phyloP scores from a whole-genome alignment of 53 echinoderm and acorn worm species.

The Antedon mediterranea region DNA sequence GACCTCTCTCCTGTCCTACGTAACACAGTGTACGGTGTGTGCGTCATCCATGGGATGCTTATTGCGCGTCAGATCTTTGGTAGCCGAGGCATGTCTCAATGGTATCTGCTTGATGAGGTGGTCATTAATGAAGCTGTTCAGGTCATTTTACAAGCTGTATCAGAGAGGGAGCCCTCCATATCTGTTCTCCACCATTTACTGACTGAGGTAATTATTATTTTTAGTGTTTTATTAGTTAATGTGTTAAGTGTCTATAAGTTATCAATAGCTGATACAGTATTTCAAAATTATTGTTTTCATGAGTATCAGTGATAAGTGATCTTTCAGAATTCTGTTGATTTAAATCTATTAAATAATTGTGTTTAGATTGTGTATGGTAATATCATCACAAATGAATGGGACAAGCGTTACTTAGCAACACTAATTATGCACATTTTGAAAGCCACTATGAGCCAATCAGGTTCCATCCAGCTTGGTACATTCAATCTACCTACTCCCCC shows the following conservation, averaged over 20 bases:
- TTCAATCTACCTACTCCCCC: conserved; percentile 68
- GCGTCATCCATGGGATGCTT: conserved; percentile 63
- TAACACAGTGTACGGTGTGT: conserved; percentile 42
- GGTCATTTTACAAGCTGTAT: conserved; percentile 46
- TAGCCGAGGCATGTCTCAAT: conserved; percentile 54
- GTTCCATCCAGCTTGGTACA: conserved; percentile 40
- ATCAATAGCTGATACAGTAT: no score
- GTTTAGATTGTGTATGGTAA: conserved; percentile 74
- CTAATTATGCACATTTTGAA: conserved; percentile 40
- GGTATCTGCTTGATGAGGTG: conserved; percentile 50
- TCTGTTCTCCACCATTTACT: conserved; percentile 32
- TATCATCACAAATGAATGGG: conserved; percentile 66
- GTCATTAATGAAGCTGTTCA: conserved; percentile 59
- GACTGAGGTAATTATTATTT: conserved; percentile 59
- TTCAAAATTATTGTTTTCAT: no score
- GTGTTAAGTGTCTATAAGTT: no score
- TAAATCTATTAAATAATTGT: no score
- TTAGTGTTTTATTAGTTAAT: no score
- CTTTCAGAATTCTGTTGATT: no score
- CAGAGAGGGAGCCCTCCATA: conserved; percentile 17
- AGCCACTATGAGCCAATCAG: conserved; percentile 47
- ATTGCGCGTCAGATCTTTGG: conserved; percentile 75
- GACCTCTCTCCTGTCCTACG: conserved; percentile 36
- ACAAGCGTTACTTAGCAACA: conserved; percentile 38
- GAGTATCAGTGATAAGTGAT: no score